A percentile compares a stretch with the other conserved stretches of the same genome.
These are phyloP conservation scores for Agriopis aurantiaria DNA, from an alignment of 2,888 invertebrate species.

Conservation along the genomic window DNA sequence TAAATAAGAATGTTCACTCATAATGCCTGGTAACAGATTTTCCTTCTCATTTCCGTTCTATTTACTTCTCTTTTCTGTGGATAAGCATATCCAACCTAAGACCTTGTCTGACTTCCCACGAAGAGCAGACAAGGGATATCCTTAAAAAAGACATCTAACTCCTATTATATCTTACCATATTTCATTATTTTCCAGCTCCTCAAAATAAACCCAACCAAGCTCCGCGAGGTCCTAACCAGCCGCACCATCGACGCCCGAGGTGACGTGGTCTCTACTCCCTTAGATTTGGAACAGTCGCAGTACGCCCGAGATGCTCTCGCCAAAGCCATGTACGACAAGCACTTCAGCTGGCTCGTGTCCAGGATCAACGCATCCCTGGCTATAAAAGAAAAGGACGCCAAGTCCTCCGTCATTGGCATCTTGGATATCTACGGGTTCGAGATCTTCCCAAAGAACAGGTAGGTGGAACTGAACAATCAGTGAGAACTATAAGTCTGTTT, in stretches of 20 bases:
- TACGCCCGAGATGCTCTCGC: slow-evolving; percentile 96
- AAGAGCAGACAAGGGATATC: no score
- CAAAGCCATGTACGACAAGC: slow-evolving; percentile 95
- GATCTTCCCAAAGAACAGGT: slow-evolving; percentile 96
- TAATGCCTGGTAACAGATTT: no score
- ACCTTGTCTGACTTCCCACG: no score
- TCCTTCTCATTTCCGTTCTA: no score
- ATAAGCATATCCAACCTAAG: no score
- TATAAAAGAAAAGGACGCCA: slow-evolving; percentile 83
- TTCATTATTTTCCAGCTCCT: slow-evolving; percentile 86
- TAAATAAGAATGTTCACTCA: no score
- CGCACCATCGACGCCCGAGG: slow-evolving; percentile 95
- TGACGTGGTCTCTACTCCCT: slow-evolving; percentile 93
- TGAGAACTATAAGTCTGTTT: no score
- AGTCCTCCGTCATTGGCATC: slow-evolving; percentile 93
- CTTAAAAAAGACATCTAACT: no score
- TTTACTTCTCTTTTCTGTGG: no score
- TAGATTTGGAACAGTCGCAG: slow-evolving; percentile 92
- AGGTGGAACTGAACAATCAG: slow-evolving; percentile 39
- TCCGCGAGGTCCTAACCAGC: slow-evolving; percentile 92
- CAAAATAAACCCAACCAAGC: slow-evolving; percentile 88
- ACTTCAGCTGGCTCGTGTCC: slow-evolving; percentile 96
- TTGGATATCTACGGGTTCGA: slow-evolving; percentile 98
- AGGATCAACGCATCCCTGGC: slow-evolving; percentile 92
- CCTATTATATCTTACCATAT: no score